Evolutionary conservation across 2,888 invertebrate genomes (phyloP).

Genomic region (Rosalia funebris): DNA sequence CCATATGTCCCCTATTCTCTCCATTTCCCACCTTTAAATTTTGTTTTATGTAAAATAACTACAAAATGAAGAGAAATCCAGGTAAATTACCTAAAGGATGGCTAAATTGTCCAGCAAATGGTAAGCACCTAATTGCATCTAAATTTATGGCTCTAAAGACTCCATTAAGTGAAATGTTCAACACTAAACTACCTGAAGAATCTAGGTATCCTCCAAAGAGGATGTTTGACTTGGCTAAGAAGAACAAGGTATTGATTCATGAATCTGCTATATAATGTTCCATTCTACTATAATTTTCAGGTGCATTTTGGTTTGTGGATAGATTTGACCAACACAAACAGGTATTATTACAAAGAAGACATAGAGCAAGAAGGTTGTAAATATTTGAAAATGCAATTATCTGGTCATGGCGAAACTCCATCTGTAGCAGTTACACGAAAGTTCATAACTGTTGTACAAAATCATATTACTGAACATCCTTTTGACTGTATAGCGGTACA

Average conservation of each 20-base stretch:
- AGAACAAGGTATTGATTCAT: slow-evolving; percentile 72
- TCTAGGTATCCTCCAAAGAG: slow-evolving; percentile 87
- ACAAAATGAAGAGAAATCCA: too few species aligned
- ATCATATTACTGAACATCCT: slow-evolving; percentile 83
- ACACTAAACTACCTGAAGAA: slow-evolving; percentile 83
- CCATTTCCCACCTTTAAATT: too few species aligned
- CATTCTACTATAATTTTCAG: slow-evolving; percentile 62
- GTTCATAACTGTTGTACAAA: slow-evolving; percentile 85
- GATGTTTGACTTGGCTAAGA: slow-evolving; percentile 82
- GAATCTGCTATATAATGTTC: not conserved
- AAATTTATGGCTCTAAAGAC: slow-evolving; percentile 96
- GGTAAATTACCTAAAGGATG: slow-evolving; percentile 85
- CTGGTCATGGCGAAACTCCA: slow-evolving; percentile 94
- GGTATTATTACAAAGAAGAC: slow-evolving; percentile 87
- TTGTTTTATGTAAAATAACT: too few species aligned
- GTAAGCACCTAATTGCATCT: slow-evolving; percentile 75
- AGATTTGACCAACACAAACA: slow-evolving; percentile 93
- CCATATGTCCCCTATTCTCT: too few species aligned
- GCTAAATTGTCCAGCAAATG: slow-evolving; percentile 90
- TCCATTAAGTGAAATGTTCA: slow-evolving; percentile 83
- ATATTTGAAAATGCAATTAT: slow-evolving; percentile 89
- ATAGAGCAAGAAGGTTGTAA: slow-evolving; percentile 80
- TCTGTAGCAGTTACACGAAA: slow-evolving; percentile 80
- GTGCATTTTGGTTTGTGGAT: slow-evolving; percentile 93
- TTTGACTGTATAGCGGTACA: slow-evolving; percentile 85